A percentile compares a stretch with the other conserved stretches of the same genome.
phyloP scores from a whole-genome alignment of 1,140 invertebrate species.

The Lasaia peninsularis region DNA sequence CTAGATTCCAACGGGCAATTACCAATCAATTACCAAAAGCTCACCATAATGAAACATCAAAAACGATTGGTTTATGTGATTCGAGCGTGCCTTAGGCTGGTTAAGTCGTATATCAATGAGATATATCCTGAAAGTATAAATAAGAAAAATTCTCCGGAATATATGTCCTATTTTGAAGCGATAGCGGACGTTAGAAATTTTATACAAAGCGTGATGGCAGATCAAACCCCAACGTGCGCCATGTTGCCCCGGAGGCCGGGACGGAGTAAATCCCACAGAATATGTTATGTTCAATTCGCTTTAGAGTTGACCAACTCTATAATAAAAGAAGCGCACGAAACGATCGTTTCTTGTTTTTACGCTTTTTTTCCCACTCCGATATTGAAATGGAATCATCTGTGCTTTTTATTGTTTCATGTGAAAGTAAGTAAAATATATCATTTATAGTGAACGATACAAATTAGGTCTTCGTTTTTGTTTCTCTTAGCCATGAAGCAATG shows the following conservation, averaged over 20 bases:
- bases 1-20: constrained; percentile 77
- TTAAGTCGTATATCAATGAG: constrained; percentile 92
- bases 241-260: constrained; percentile 51
- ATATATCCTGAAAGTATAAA: constrained; percentile 87
- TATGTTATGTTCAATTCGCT: constrained; percentile 58
- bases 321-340: constrained; percentile 92
- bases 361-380: constrained; percentile 96
- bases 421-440: constrained; percentile 78
- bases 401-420: constrained; percentile 89
- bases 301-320: constrained; percentile 83
- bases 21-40: constrained; percentile 58
- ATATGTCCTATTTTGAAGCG: constrained; percentile 88
- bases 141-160: constrained; percentile 83
- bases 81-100: constrained; percentile 87
- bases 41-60: constrained; percentile 77
- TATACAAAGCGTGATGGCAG: constrained; percentile 90
- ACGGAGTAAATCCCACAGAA: constrained; percentile 41
- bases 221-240: constrained; percentile 79
- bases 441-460: background rate
- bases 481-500: too few species aligned
- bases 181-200: constrained; percentile 91
- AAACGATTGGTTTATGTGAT: constrained; percentile 93
- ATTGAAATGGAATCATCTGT: constrained; percentile 94
- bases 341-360: constrained; percentile 95
- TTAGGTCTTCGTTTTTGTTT: too few species aligned